A percentile compares a stretch with the other conserved stretches of the same genome.
These are phyloP conservation scores for Mus musculus DNA, from an alignment of 2,113 vertebrate genomes.

Conservation along the genomic window DNA sequence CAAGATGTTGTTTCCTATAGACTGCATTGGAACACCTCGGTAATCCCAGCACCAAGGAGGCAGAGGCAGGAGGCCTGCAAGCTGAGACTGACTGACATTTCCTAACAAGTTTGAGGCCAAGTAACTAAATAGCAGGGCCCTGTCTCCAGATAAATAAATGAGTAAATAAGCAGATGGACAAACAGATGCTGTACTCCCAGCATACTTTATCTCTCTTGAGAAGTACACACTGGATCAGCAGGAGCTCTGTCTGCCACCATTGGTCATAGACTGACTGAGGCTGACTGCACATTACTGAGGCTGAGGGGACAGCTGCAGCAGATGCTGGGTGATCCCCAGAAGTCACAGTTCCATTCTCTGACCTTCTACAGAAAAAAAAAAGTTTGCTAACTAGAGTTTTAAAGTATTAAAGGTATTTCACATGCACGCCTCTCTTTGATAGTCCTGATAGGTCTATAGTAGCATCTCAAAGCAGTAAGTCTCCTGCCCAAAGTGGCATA, in stretches of 20 bases:
- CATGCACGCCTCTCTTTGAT: neutral
- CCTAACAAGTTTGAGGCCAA: neutral
- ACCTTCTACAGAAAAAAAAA: neutral
- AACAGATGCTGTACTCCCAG: neutral
- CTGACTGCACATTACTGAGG: neutral
- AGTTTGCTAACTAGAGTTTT: neutral
- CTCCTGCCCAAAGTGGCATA: neutral
- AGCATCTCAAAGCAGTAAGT: constrained; percentile 1
- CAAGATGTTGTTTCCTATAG: neutral
- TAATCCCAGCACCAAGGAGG: neutral
- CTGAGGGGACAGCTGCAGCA: neutral
- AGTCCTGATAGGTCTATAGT: neutral
- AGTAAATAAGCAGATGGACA: neutral
- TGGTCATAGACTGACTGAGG: neutral
- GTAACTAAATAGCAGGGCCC: too few species aligned
- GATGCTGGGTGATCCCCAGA: neutral
- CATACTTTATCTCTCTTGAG: neutral
- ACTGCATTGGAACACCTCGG: neutral
- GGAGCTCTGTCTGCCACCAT: neutral
- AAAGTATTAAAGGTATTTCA: neutral
- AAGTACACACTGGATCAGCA: neutral
- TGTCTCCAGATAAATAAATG: neutral
- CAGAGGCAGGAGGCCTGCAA: neutral
- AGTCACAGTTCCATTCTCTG: neutral
- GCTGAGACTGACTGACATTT: neutral